Evolutionary conservation across 2,888 invertebrate species (phyloP), one percentile per base, ranked within the genome.

Genomic region (Dryadula phaetusa): DNA sequence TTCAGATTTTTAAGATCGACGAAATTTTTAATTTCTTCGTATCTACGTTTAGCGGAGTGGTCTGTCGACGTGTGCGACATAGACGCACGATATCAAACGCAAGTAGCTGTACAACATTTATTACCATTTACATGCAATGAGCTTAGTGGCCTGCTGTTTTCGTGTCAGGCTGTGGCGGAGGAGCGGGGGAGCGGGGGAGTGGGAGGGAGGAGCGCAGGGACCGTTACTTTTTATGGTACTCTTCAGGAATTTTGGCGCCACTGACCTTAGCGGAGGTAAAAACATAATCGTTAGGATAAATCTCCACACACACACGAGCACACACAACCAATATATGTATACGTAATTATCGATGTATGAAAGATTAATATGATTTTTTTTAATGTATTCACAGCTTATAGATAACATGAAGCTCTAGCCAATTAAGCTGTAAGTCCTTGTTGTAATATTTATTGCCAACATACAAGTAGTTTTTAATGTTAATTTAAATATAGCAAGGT

Each of bases 201-300:
- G 28, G 53, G 32, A n/a, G 52, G 1, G 28, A 14, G 28, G 16
- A 20, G 20, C 22, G 56, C 32, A 22, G 20, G n/a, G 20, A 74
- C 70, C 73, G 71, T 71, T 73, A 64, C 47, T 66, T 73, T 71
- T 71, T 78, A 78, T 76, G 74, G 73, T 65, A 58, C 67, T 66
- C 54, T 76, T 67, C 76, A 75, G 75, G 72, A 76, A 81, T 82
- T 79, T 81, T 78, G 82, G 82, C 81, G 82, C 80, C 82, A 44
- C 22, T 25, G 72, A 71, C 54, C 47, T 58, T 25, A 40, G 54
- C 8, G n/a, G 22, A 56, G n/a, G 37, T 40, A 37, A 40, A 40
- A 40, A 22, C 10, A n/a, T 56, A 56, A 40, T 22, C 22, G 25
- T 25, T 5, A n/a, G 22, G 16, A 56, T 40, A 40, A 56, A 40